phyloP scores from a whole-genome alignment of 2,113 vertebrate species.

The Oncorhynchus keta region DNA sequence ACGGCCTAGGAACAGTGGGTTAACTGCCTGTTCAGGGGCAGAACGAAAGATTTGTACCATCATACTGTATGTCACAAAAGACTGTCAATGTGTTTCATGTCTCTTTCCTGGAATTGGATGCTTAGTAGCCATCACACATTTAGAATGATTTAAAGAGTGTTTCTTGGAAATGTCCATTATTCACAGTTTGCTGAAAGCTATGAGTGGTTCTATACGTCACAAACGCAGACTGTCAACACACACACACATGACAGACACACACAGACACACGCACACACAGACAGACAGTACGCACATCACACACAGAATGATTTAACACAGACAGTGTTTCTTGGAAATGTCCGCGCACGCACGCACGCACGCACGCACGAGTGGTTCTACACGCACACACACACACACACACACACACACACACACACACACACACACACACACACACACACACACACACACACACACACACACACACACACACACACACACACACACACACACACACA shows the following conservation, averaged over 20 bases:
- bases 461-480: constrained; percentile 14
- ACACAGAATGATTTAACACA: too few species aligned
- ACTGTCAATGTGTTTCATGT: background rate
- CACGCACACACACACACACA: constrained; percentile 16
- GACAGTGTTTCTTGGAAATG: too few species aligned
- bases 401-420: constrained; percentile 14
- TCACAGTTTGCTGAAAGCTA: constrained; percentile 45
- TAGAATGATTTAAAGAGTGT: background rate
- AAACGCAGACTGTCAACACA: constrained; percentile 24
- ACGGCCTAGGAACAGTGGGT: too few species aligned
- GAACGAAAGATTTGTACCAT: too few species aligned
- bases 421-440: constrained; percentile 17
- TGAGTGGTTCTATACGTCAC: background rate
- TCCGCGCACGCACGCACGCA: too few species aligned
- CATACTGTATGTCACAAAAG: constrained; percentile 11
- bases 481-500: constrained; percentile 17
- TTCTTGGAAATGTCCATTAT: constrained; percentile 28
- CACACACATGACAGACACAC: constrained; percentile 1
- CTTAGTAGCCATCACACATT: constrained; percentile 20
- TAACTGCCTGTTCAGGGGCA: too few species aligned
- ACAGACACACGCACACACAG: constrained; percentile 12
- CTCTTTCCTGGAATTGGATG: constrained; percentile 16
- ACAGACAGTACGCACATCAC: too few species aligned
- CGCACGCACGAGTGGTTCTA: too few species aligned
- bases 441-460: constrained; percentile 8